Evolutionary conservation across 2,113 vertebrate genomes (phyloP), one percentile per base, ranked within the genome.

Genomic region (Oryzias melastigma): DNA sequence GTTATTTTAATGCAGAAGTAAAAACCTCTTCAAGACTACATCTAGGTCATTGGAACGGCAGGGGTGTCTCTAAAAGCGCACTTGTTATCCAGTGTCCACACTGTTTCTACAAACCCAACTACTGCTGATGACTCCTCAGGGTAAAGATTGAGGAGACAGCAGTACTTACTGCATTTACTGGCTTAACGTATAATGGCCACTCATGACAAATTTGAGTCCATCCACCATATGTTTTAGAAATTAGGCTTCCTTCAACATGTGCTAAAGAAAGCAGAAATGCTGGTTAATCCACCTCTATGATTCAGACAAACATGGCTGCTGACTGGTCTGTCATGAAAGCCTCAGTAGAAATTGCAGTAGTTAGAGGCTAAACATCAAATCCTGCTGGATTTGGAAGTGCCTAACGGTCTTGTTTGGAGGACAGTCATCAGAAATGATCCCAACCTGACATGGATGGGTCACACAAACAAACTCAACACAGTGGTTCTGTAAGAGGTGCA

Each of bases 401-500:
- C 5, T n/a, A n/a, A 46, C 8, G n/a, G 6, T 17, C 17, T 47
- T 16, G n/a, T 50, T 50, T 14, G 14, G 17, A 12, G 71, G 67
- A 50, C 45, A 46, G 54, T 56, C 62, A 68, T 74, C 50, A 57
- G 55, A 59, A 47, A 46, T 78, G 64, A 71, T 65, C 65, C 58
- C 6, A 58, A 43, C 47, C 22, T 53, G 61, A 8, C 35, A 25
- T 45, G 16, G 58, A 42, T 12, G 35, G 69, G 73, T 77, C 69
- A 81, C 65, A 52, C 57, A 16, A 55, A 45, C 53, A 50, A 71
- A 57, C 46, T 40, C 40, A 22, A 43, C 50, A 35, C 50, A 48
- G 48, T 62, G 43, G 63, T 56, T 58, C 45, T 50, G 51, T 42
- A 29, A 22, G 55, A 77, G 83, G 64, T 51, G 81, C 73, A 59